A percentile compares a stretch with the other conserved stretches of the same genome.
Evolutionary conservation across 2,888 invertebrate genomes (phyloP).

Genomic region (Brachypalpus laphriformis): DNA sequence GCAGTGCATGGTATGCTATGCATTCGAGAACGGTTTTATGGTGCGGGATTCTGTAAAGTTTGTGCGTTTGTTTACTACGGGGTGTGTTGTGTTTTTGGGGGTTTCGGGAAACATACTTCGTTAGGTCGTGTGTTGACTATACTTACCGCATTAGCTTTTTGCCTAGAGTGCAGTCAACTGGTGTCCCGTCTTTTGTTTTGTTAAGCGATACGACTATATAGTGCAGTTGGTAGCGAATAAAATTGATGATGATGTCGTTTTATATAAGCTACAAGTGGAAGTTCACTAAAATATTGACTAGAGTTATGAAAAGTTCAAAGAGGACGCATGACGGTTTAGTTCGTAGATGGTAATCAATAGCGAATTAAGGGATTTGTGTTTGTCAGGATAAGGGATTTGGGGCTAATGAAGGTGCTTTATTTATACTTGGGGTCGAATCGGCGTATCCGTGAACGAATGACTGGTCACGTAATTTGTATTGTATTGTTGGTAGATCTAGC

Average conservation of each 20-base stretch:
- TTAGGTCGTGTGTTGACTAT: slow-evolving; percentile 55
- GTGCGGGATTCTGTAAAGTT: slow-evolving; percentile 51
- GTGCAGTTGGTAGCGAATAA: slow-evolving; percentile 12
- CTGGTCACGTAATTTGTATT: too few relatives aligned
- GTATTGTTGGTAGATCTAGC: too few relatives aligned
- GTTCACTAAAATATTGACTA: neutral
- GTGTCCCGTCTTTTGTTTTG: slow-evolving; percentile 48
- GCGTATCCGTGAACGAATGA: too few relatives aligned
- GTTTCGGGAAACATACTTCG: slow-evolving; percentile 37
- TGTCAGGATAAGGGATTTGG: too few relatives aligned
- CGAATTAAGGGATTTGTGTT: too few relatives aligned
- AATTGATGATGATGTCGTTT: slow-evolving; percentile 34
- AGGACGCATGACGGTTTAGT: too few relatives aligned
- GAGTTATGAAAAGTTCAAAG: slow-evolving; percentile 21
- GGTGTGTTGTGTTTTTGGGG: slow-evolving; percentile 17
- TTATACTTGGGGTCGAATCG: too few relatives aligned
- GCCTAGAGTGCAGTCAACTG: slow-evolving; percentile 65
- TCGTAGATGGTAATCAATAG: too few relatives aligned
- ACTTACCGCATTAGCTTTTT: slow-evolving; percentile 59
- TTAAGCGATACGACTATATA: slow-evolving; percentile 23
- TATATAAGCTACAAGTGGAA: slow-evolving; percentile 38
- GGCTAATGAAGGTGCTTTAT: too few relatives aligned
- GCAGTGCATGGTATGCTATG: slow-evolving; percentile 49
- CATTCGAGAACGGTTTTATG: neutral
- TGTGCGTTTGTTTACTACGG: slow-evolving; percentile 55